Evolutionary conservation across 2,888 invertebrate species (phyloP), one percentile per base, ranked within the genome.

Genomic region (Brachyopa scutellaris): DNA sequence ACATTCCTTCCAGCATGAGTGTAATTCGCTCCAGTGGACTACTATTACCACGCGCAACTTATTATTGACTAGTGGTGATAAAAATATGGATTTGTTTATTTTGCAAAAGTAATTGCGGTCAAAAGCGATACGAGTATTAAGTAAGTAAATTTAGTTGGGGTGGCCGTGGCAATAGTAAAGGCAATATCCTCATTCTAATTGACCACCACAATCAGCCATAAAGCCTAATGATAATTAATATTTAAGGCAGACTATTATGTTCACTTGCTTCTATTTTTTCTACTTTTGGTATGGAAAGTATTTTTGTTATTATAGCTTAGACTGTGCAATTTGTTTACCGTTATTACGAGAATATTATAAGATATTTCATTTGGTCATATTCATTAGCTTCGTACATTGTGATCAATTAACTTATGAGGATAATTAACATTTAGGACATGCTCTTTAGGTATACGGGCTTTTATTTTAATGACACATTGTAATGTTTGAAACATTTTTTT

Each of bases 161-260:
- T 11, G n/a, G n/a, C n/a, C n/a, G n/a, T n/a, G n/a, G n/a, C n/a
- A n/a, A n/a, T n/a, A n/a, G n/a, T n/a, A n/a, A n/a, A n/a, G n/a
- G n/a, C n/a, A 45, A 45, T 23, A 23, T 45, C 45, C 45, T 23
- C 11, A 7, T 23, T 11, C 45, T 45, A 45, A 45, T 45, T 45
- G 45, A 45, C 45, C 23, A 11, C 11, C 11, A 45, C 23, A 45
- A 23, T 45, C 21, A 45, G 11, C n/a, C 23, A 45, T 45, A 21
- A 45, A 11, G 21, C 6, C 21, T 45, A 21, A 45, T 45, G 21
- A 23, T 23, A 45, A 45, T 45, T 45, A 45, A 45, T 11, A 6
- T 5, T 11, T n/a, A n/a, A n/a, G 45, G 11, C 45, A 11, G 23
- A 9, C 11, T 23, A 45, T 45, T 45, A 9, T 45, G 23, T 23